These are phyloP conservation scores for Tachina lurida DNA, from an alignment of 2,888 invertebrate species.

Conservation along the genomic window DNA sequence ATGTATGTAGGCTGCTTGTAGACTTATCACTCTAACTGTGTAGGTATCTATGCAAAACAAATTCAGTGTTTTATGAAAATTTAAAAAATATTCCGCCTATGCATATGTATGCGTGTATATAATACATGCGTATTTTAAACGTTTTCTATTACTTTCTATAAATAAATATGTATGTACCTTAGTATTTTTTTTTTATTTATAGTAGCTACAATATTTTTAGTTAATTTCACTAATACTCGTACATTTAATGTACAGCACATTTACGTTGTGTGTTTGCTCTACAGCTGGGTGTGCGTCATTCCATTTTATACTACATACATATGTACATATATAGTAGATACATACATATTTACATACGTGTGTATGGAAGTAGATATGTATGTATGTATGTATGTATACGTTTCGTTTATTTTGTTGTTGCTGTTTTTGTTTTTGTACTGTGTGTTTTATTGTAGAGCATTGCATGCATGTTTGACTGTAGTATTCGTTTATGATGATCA, in stretches of 20 bases:
- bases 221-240: slow-evolving; percentile 2
- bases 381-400: not conserved
- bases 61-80: not conserved
- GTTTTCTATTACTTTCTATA: slow-evolving; percentile 5
- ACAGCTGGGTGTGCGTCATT: slow-evolving; percentile 47
- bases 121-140: no score
- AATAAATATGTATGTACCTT: not conserved
- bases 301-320: not conserved
- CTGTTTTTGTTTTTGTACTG: not conserved
- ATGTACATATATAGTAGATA: no score
- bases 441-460: slow-evolving; percentile 24
- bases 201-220: not conserved
- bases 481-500: slow-evolving; percentile 49
- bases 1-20: no score
- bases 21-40: not conserved
- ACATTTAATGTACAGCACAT: slow-evolving; percentile 2
- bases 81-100: not conserved
- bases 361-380: not conserved
- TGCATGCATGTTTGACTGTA: slow-evolving; percentile 51
- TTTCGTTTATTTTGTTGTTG: not conserved
- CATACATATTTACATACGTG: not conserved
- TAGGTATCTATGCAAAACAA: not conserved
- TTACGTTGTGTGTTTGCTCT: slow-evolving; percentile 12
- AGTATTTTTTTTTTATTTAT: no score
- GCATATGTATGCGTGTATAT: not conserved